phyloP scores from a whole-genome alignment of 2,888 invertebrate species.

The Ptychoptera contaminata region DNA sequence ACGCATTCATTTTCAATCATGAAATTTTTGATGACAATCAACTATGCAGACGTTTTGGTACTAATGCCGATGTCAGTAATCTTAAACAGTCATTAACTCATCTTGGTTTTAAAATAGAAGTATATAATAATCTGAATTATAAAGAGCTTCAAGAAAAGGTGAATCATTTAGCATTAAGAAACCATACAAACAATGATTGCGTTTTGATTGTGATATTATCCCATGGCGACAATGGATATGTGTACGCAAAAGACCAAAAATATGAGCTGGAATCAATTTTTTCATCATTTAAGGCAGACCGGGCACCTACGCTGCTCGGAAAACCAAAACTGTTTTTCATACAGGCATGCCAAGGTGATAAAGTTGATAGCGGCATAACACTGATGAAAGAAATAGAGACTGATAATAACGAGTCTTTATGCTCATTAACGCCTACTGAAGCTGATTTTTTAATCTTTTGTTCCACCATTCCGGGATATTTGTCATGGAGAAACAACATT shows the following conservation, averaged over 20 bases:
- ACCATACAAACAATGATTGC: conserved; percentile 74
- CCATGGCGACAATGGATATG: conserved; percentile 77
- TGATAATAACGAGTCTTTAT: conserved; percentile 37
- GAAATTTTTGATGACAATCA: conserved; percentile 60
- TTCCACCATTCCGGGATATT: conserved; percentile 89
- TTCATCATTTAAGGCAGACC: conserved; percentile 63
- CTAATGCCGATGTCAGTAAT: conserved; percentile 70
- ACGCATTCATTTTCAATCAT: conserved; percentile 83
- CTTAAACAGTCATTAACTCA: conserved; percentile 44
- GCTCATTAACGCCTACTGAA: conserved; percentile 74
- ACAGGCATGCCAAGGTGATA: conserved; percentile 89
- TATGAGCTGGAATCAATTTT: conserved; percentile 72
- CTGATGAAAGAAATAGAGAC: conserved; percentile 52
- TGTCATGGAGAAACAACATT: conserved; percentile 87
- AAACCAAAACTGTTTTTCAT: conserved; percentile 63
- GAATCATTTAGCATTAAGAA: conserved; percentile 33
- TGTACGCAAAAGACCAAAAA: conserved; percentile 73
- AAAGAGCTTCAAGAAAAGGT: conserved; percentile 50
- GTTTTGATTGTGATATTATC: conserved; percentile 69
- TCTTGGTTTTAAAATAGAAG: conserved; percentile 56
- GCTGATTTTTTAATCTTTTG: conserved; percentile 90
- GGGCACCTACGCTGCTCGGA: conserved; percentile 71
- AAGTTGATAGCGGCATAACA: conserved; percentile 61
- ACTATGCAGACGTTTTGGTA: conserved; percentile 61
- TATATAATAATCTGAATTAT: conserved; percentile 52